phyloP scores from a whole-genome alignment of 1,140 invertebrate species.

The Leucophenga varia region DNA sequence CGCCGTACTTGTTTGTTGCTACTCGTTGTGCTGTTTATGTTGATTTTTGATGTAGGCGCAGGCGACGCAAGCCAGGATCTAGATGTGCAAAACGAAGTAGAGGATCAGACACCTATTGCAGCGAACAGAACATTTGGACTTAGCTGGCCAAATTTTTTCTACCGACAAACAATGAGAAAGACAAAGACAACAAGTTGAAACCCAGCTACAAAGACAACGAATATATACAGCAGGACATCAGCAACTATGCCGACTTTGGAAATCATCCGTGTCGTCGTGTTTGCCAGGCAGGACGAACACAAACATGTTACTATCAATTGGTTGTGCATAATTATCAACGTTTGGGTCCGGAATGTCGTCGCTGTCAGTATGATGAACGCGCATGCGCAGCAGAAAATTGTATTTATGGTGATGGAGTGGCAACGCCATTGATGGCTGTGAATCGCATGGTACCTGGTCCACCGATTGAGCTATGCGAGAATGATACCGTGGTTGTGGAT shows the following conservation, averaged over 20 bases:
- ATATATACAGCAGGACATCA: conserved; percentile 24
- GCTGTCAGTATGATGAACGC: conserved; percentile 64
- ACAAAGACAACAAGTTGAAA: conserved; percentile 6
- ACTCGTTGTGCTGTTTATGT: conserved; percentile 1
- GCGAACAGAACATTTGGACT: too few species aligned
- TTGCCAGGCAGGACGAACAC: conserved; percentile 37
- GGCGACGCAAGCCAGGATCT: too few species aligned
- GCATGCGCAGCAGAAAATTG: conserved; percentile 65
- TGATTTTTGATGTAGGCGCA: background rate
- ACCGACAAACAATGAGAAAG: conserved; percentile 28
- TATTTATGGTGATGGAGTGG: conserved; percentile 69
- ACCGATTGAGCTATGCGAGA: conserved; percentile 81
- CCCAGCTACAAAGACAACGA: conserved; percentile 4
- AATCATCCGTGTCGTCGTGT: conserved; percentile 43
- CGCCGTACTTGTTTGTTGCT: conserved; percentile 2
- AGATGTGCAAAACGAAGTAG: too few species aligned
- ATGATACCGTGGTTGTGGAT: conserved; percentile 82
- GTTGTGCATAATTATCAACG: conserved; percentile 44
- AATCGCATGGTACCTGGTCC: conserved; percentile 84
- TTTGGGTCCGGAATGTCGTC: conserved; percentile 60
- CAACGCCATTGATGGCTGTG: conserved; percentile 71
- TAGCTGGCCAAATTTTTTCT: conserved; percentile 31
- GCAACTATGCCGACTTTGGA: conserved; percentile 29
- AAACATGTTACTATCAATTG: conserved; percentile 44
- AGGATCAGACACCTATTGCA: too few species aligned